These are phyloP conservation scores for Theocolax elegans DNA, from an alignment of 1,140 invertebrate genomes.

Conservation along the genomic window DNA sequence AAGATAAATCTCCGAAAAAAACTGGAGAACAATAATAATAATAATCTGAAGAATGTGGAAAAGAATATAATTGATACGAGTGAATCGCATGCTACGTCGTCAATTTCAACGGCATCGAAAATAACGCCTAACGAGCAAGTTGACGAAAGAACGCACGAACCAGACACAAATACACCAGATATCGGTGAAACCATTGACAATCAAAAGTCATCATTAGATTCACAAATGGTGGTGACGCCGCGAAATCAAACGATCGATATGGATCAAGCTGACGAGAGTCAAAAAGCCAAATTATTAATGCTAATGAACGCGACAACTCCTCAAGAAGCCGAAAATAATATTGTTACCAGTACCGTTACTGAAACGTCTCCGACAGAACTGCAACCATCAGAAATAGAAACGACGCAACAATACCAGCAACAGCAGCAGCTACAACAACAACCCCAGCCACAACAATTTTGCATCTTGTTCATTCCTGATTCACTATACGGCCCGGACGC, in stretches of 20 bases:
- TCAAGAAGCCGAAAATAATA: neutral
- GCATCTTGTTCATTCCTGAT: conserved; percentile 38
- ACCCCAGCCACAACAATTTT: conserved; percentile 28
- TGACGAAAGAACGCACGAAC: too few relatives aligned
- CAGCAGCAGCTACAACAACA: neutral
- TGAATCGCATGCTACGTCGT: neutral
- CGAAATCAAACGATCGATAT: neutral
- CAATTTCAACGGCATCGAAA: neutral
- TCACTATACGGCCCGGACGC: neutral
- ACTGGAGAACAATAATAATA: conserved; percentile 29
- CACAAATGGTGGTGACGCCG: conserved; percentile 8
- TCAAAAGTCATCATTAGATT: conserved; percentile 5
- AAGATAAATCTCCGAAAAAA: neutral
- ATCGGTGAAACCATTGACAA: too few relatives aligned
- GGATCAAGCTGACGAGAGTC: conserved; percentile 7
- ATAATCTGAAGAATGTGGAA: neutral
- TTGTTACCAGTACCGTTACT: neutral
- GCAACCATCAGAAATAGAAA: neutral
- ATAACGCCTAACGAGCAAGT: too few relatives aligned
- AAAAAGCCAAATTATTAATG: conserved; percentile 19
- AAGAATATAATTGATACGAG: neutral
- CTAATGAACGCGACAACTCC: conserved; percentile 27
- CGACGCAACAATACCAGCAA: too few relatives aligned
- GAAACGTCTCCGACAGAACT: neutral
- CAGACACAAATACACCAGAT: neutral